Percentiles rank a stretch among this genome's conserved stretches.
These are phyloP conservation scores for Scaptomyza polygonia DNA, from an alignment of 2,888 invertebrate species.

Conservation along the genomic window DNA sequence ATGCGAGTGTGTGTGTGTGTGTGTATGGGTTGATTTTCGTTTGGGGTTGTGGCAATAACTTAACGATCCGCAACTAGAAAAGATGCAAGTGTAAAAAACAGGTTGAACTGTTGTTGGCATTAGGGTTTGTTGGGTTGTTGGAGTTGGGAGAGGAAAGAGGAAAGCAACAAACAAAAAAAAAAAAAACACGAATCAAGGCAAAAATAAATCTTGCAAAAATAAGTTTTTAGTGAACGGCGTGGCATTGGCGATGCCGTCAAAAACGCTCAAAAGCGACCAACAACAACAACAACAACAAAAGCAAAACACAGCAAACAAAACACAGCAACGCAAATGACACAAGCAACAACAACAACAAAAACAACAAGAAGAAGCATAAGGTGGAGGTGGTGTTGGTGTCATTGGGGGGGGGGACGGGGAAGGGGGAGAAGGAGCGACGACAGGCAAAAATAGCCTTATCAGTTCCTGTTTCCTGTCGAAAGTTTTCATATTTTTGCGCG, in stretches of 20 bases:
- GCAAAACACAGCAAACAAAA: conserved; percentile 40
- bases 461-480: conserved; percentile 84
- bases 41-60: conserved; percentile 63
- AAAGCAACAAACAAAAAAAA: too few relatives aligned
- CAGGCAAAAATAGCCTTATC: conserved; percentile 83
- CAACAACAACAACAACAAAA: conserved; percentile 40
- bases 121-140: too few relatives aligned
- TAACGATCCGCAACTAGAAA: conserved; percentile 59
- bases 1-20: neutral
- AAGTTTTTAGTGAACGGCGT: conserved; percentile 56
- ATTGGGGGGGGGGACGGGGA: conserved; percentile 5
- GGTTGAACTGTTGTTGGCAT: conserved; percentile 15
- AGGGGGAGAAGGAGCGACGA: conserved; percentile 33
- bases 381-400: too few relatives aligned
- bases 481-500: conserved; percentile 83
- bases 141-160: too few relatives aligned
- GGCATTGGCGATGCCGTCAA: conserved; percentile 48
- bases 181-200: conserved; percentile 4
- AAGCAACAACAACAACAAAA: conserved; percentile 31
- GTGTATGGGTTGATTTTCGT: conserved; percentile 9
- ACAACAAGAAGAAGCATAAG: conserved; percentile 9
- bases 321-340: conserved; percentile 61
- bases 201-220: conserved; percentile 76
- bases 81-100: conserved; percentile 30
- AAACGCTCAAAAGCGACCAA: conserved; percentile 54